Base-by-base conservation (phyloP, 92 coral and sea anemone species). In the Actinostola sp. region DNA sequence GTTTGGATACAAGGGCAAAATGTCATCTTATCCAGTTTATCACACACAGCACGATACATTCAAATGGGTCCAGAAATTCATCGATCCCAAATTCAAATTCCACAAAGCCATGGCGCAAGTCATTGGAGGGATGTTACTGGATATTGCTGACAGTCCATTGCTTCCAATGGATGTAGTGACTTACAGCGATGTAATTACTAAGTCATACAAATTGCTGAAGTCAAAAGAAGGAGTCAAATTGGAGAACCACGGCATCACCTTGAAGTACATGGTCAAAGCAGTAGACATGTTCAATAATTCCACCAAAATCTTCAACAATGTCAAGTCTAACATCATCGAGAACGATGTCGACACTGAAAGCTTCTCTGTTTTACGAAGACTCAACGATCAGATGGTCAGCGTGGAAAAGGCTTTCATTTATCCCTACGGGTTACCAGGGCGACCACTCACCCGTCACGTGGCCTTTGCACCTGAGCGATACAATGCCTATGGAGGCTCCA, bases 41-140 rank as follows among this genome's bases (percentile, higher is more conserved):
- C 89, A 88, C 75, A 77, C 92, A 26, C 80, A 77, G 72, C 92
- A 88, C 25, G 92, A 88, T 44, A 88, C 92, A 0, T 88, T 76
- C 34, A 68, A 80, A 29, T 88, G 92, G 92, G 82, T 88, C 15
- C 60, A 72, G 65, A 88, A 59, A 64, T 88, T 77, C 44, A 79
- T 80, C 17, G 92, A 88, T 45, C 92, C 92, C 28, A 31, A 74
- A 30, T 88, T 88, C 49, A 35, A n/a, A 29, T 67, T 88, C 59
- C 92, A 88, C 75, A 73, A 82, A 58, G 79, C 89, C 44, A 50
- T 83, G 78, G 65, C 83, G 9, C 69, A 83, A 56, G 69, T 88
- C 23, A 67, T 71, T 44, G 92, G 88, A 6, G 77, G 92, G 15
- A 49, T 88, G 67, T 58, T 88, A 42, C 79, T 88, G 11, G 85